Conservation (phyloP, 2,888 invertebrate genomes). For the Torymus tubicola region DNA sequence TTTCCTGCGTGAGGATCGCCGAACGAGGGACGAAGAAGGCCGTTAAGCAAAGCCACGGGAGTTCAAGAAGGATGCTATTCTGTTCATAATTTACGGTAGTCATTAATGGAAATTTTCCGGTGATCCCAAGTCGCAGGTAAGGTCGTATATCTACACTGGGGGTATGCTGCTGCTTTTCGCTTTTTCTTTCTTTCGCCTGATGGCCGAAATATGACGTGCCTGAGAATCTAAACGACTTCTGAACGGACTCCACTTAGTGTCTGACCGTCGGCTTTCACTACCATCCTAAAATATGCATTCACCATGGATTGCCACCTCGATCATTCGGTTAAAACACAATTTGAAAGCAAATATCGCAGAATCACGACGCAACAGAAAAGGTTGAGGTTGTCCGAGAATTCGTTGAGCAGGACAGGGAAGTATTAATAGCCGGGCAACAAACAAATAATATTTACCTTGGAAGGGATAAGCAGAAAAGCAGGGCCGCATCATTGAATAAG, state of each 20-base stretch:
- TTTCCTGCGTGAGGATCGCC: conserved; percentile 1
- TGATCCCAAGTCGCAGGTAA: conserved; percentile 64
- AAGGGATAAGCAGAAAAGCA: conserved; percentile 78
- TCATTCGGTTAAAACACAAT: too few relatives aligned
- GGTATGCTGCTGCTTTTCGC: conserved; percentile 1
- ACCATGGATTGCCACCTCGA: too few relatives aligned
- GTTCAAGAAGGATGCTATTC: conserved; percentile 31
- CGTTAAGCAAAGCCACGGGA: too few relatives aligned
- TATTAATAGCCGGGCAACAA: not conserved
- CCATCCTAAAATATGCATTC: conserved; percentile 23
- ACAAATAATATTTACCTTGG: conserved; percentile 74
- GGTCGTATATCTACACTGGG: conserved; percentile 64
- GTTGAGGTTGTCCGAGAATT: too few relatives aligned
- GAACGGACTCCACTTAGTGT: too few relatives aligned
- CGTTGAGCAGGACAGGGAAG: too few relatives aligned
- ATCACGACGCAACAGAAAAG: too few relatives aligned
- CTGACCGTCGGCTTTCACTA: conserved; percentile 12
- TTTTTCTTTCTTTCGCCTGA: not conserved
- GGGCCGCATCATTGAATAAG: conserved; percentile 78
- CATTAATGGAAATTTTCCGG: conserved; percentile 70
- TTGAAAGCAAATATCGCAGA: too few relatives aligned
- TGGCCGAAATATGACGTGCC: conserved; percentile 2
- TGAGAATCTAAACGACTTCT: not conserved
- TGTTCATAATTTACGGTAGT: conserved; percentile 66
- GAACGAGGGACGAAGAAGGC: not conserved